Conservation (phyloP, 2,888 invertebrate species). For the Drosophila meridionalis region DNA sequence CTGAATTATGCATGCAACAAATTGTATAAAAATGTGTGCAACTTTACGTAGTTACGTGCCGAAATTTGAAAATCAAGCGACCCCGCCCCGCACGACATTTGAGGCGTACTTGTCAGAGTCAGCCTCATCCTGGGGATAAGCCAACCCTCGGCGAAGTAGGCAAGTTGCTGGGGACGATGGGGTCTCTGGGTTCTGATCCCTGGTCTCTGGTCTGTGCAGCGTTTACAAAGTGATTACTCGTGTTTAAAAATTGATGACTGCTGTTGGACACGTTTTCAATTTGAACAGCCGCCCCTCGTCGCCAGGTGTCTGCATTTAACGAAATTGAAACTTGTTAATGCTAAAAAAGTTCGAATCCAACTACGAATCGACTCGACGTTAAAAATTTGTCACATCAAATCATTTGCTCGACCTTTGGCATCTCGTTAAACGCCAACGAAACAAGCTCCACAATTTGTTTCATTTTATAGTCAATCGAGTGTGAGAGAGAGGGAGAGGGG, state of each 20-base stretch:
- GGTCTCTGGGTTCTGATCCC: background rate
- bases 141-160: conserved; percentile 59
- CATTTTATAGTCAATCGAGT: conserved; percentile 9
- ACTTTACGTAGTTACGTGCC: conserved; percentile 81
- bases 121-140: conserved; percentile 37
- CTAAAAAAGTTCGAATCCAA: conserved; percentile 20
- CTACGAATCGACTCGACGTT: background rate
- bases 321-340: conserved; percentile 57
- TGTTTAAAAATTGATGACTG: conserved; percentile 82
- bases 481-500: background rate
- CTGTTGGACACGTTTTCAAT: conserved; percentile 83
- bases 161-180: conserved; percentile 25
- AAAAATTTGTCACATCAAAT: conserved; percentile 66
- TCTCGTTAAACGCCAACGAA: conserved; percentile 57
- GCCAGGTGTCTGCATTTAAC: conserved; percentile 50
- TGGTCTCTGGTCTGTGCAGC: conserved; percentile 38
- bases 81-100: conserved; percentile 51
- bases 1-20: conserved; percentile 83
- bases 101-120: conserved; percentile 67
- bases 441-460: conserved; percentile 23
- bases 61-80: conserved; percentile 75
- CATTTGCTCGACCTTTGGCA: conserved; percentile 57
- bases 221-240: conserved; percentile 83
- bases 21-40: conserved; percentile 82
- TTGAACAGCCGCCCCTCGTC: conserved; percentile 48